Base-by-base conservation (phyloP, 2,797 vertebrate species). In the Vireo griseus region DNA sequence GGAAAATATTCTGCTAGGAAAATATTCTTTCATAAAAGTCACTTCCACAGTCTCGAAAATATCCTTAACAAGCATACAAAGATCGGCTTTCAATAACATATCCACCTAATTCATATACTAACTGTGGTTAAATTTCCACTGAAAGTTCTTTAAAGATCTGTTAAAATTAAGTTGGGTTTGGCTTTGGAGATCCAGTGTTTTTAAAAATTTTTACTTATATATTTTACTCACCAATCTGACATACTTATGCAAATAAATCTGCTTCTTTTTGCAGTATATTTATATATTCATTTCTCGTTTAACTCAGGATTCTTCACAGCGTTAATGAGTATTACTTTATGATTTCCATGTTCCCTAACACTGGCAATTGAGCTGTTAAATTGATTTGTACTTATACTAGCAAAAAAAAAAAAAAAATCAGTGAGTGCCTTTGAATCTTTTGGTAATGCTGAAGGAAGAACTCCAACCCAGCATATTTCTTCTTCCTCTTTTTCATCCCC, bases 381-480 rank as follows among this genome's bases (percentile, higher is more conserved):
- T 52, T 92, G 89, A 89, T 97, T 97, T 10, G 31, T 91, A 81
- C 68, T 96, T 95, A 95, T 67, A 31, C 20, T 65, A 96, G 87
- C 42, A 44, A 92, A 12, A 13, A 17, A n/a, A n/a, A 10, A 17
- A 22, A 26, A 21, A 14, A 29, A 24, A 54, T 67, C 81, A 61
- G 52, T 80, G 93, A 96, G 51, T 58, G 29, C 15, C 73, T 94
- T 92, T 96, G 95, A 96, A 96, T 97, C 69, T 95, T 97, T 86
- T 82, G 54, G 77, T 94, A 97, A 89, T 78, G 61, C 54, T 86
- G 57, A 42, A 96, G 90, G 86, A 96, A 87, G 47, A 96, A 91
- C 88, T 96, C 80, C 52, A 90, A 42, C 45, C 28, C n/a, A 52
- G 63, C 28, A 66, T 96, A 96, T 95, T 14, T 33, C 42, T 47